Evolutionary conservation across 2,888 invertebrate species (phyloP), one percentile per base, ranked within the genome.

Genomic region (Erebia epiphron): DNA sequence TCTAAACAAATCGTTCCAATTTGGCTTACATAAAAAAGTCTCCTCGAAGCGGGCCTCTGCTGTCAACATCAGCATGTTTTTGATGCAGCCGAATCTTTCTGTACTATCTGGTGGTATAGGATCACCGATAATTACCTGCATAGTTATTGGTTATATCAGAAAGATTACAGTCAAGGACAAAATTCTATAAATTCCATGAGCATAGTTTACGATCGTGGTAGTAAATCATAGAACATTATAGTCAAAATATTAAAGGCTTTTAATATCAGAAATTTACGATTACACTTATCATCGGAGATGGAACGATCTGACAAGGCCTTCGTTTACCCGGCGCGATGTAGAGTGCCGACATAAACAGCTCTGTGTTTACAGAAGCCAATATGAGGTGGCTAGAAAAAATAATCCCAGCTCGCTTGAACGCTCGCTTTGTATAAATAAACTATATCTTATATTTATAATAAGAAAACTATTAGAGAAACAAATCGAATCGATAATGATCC

Each of bases 341-440:
- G 57, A 60, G 63, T 57, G 49, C 49, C 41, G 50, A 73, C 70
- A 74, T 75, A 79, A 79, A 80, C 77, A 76, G 54, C 49, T n/a
- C 62, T 8, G 64, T 74, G 73, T 78, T 75, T 76, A 78, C 68
- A 68, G 67, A 73, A 72, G 57, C 73, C 69, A 73, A 77, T 78
- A 78, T 78, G 76, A 78, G 76, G 76, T 77, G 71, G 72, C 77
- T 76, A 75, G 73, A 73, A 75, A 77, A 79, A 82, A 79, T 78
- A 79, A 78, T 73, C 75, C 67, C 68, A 75, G 70, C 16, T 69
- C 54, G 68, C 26, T 68, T 63, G 26, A 62, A 71, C 61, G 62
- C 41, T 46, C 18, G 43, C 18, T 16, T 63, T 43, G 16, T 68
- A 60, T 67, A 66, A 63, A 63, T 58, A 16, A 46, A 9, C 18